Evolutionary conservation across 2,888 invertebrate genomes (phyloP).

Genomic region (Acronicta alni): DNA sequence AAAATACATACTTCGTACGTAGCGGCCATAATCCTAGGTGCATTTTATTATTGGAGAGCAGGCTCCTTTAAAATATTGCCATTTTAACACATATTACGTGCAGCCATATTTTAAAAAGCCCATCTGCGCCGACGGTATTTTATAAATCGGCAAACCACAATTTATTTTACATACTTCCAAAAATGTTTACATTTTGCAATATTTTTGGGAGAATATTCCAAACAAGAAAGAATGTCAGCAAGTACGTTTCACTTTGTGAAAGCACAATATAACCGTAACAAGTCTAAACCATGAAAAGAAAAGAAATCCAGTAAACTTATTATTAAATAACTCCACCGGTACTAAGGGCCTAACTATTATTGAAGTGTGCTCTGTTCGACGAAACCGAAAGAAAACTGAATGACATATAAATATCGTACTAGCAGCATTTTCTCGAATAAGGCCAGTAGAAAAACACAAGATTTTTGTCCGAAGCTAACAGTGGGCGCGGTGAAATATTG

Average conservation of each 20-base stretch:
- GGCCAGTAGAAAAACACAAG: constrained; percentile 34
- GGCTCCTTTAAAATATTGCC: constrained; percentile 18
- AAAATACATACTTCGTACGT: background rate
- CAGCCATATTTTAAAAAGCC: constrained; percentile 16
- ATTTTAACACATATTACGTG: constrained; percentile 19
- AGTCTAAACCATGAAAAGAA: constrained; percentile 3
- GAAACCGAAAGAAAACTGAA: constrained; percentile 5
- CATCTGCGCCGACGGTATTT: constrained; percentile 18
- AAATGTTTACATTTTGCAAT: background rate
- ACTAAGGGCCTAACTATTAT: constrained; percentile 10
- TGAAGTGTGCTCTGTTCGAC: constrained; percentile 1
- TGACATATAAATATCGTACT: constrained; percentile 19
- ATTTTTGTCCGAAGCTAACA: constrained; percentile 32
- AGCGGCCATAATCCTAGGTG: background rate
- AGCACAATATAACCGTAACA: too few species aligned
- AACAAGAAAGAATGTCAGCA: too few species aligned
- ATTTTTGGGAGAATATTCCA: background rate
- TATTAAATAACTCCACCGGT: constrained; percentile 3
- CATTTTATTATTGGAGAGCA: constrained; percentile 1
- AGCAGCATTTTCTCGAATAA: constrained; percentile 18
- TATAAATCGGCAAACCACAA: constrained; percentile 16
- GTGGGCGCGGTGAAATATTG: constrained; percentile 47
- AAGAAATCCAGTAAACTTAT: background rate
- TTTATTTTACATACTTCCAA: constrained; percentile 17
- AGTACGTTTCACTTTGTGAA: too few species aligned